These are phyloP conservation scores for Drosophila sulfurigaster DNA, from an alignment of 1,140 invertebrate species.

Conservation along the genomic window DNA sequence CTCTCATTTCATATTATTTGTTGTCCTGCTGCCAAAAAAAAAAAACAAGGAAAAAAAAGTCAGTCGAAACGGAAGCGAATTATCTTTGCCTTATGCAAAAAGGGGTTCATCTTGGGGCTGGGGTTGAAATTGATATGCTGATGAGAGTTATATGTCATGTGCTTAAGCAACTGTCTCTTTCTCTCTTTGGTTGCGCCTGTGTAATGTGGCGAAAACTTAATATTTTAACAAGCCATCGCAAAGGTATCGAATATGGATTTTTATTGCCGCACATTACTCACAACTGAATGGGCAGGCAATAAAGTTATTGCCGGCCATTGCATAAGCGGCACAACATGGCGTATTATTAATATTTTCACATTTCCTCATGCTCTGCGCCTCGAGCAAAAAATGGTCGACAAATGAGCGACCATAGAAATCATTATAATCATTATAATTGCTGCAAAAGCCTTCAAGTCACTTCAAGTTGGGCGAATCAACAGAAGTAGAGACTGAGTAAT, in stretches of 20 bases:
- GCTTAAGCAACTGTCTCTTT: not conserved
- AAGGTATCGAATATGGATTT: conserved; percentile 48
- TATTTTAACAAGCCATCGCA: conserved; percentile 59
- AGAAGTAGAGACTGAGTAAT: not conserved
- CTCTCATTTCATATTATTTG: not conserved
- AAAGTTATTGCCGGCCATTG: conserved; percentile 40
- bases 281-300: conserved; percentile 43
- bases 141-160: conserved; percentile 32
- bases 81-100: conserved; percentile 73
- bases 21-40: conserved; percentile 21
- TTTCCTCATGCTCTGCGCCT: conserved; percentile 3
- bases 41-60: not conserved
- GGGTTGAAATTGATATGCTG: conserved; percentile 71
- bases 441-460: conserved; percentile 19
- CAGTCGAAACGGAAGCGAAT: conserved; percentile 70
- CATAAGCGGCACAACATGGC: conserved; percentile 62
- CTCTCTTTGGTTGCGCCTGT: conserved; percentile 13
- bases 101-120: conserved; percentile 27
- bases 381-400: conserved; percentile 19
- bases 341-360: conserved; percentile 64
- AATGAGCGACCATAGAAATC: conserved; percentile 11
- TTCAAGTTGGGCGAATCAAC: conserved; percentile 15
- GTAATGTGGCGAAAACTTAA: conserved; percentile 68
- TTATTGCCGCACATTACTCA: conserved; percentile 57
- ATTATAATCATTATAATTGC: conserved; percentile 36